Conservation (phyloP, 2,888 invertebrate genomes). For the Drosophila aldrichi region DNA sequence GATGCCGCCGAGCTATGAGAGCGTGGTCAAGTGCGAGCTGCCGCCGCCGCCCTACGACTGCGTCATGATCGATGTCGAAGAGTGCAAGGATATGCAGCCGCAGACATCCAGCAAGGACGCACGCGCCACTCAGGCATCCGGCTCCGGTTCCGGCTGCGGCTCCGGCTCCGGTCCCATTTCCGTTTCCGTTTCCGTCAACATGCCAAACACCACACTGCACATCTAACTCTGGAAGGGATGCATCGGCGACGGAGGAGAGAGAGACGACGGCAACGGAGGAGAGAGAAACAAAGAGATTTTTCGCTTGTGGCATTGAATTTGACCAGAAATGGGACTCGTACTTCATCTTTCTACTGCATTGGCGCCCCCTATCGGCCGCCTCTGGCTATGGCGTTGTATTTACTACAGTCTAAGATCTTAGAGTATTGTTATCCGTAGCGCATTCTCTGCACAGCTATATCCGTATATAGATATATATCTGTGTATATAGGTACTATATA, state of each 20-base stretch:
- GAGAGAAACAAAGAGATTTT: slow-evolving; percentile 79
- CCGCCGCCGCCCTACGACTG: slow-evolving; percentile 85
- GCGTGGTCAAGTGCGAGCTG: slow-evolving; percentile 84
- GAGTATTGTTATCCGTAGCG: slow-evolving; percentile 63
- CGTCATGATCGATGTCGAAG: slow-evolving; percentile 83
- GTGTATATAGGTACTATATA: not conserved
- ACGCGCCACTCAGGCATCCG: slow-evolving; percentile 4
- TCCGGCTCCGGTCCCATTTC: slow-evolving; percentile 21
- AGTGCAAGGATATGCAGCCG: slow-evolving; percentile 75
- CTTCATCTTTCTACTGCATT: slow-evolving; percentile 28
- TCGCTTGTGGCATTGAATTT: slow-evolving; percentile 55
- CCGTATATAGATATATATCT: not conserved
- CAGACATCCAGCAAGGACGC: slow-evolving; percentile 66
- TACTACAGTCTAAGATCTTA: slow-evolving; percentile 57
- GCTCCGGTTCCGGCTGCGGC: slow-evolving; percentile 19
- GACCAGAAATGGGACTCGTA: slow-evolving; percentile 34
- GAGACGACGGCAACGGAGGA: slow-evolving; percentile 48
- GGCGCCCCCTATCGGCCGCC: slow-evolving; percentile 38
- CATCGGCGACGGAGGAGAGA: too few species aligned
- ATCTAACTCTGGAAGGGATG: slow-evolving; percentile 55
- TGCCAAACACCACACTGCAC: slow-evolving; percentile 69
- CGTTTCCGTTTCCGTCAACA: slow-evolving; percentile 30
- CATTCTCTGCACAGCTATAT: slow-evolving; percentile 20
- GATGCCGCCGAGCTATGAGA: slow-evolving; percentile 85
- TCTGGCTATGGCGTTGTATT: slow-evolving; percentile 67